phyloP scores from a whole-genome alignment of 2,888 invertebrate genomes.

The Myopa tessellatipennis region DNA sequence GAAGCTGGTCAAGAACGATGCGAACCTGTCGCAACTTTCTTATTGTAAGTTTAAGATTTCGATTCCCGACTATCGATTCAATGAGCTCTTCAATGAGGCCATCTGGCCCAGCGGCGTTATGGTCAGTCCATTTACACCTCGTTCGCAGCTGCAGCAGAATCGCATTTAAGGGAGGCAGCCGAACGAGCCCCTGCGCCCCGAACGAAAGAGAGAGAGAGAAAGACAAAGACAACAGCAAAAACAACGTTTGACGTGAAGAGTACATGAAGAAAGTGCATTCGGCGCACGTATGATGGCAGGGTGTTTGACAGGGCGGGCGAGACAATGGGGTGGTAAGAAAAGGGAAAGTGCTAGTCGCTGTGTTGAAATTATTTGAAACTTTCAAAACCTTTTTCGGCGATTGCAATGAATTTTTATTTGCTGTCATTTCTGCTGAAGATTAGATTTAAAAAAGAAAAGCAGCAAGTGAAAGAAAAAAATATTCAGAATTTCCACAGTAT shows the following conservation, averaged over 20 bases:
- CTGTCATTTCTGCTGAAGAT: slow-evolving; percentile 22
- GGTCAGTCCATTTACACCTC: slow-evolving; percentile 64
- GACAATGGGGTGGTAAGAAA: slow-evolving; percentile 28
- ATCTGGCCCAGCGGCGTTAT: slow-evolving; percentile 65
- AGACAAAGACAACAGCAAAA: slow-evolving; percentile 4
- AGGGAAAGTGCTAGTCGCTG: slow-evolving; percentile 21
- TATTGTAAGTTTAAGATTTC: slow-evolving; percentile 64
- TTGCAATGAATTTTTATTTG: slow-evolving; percentile 23
- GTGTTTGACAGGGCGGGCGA: background rate
- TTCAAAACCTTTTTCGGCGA: slow-evolving; percentile 32
- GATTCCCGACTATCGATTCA: slow-evolving; percentile 65
- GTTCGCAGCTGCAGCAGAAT: slow-evolving; percentile 64
- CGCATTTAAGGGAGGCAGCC: slow-evolving; percentile 56
- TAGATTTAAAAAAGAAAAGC: slow-evolving; percentile 1
- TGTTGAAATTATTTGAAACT: slow-evolving; percentile 23
- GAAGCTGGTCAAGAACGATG: slow-evolving; percentile 63
- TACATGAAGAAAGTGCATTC: background rate
- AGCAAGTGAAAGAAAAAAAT: background rate
- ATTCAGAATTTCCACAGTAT: slow-evolving; percentile 34
- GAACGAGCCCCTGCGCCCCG: background rate
- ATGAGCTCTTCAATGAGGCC: slow-evolving; percentile 64
- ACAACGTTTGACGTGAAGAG: background rate
- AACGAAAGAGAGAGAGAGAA: slow-evolving; percentile 13
- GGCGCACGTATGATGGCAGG: background rate
- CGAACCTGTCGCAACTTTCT: slow-evolving; percentile 62